Evolutionary conservation across 2,888 invertebrate genomes (phyloP).

Genomic region (Cheilosia vulpina): DNA sequence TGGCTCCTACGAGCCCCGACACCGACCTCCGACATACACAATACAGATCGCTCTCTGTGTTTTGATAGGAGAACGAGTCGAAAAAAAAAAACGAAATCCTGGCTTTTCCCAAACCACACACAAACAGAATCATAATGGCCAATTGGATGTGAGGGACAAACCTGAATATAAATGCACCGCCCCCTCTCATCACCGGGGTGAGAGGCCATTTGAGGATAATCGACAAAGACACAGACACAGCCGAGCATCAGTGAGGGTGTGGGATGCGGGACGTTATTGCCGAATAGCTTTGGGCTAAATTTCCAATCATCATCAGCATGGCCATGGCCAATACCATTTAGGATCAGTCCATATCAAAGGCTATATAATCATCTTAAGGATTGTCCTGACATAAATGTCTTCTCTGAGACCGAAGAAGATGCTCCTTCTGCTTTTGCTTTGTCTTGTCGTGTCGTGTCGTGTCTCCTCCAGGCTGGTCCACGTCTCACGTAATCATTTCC

Average conservation of each 20-base stretch:
- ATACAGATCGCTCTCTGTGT: slow-evolving; percentile 4
- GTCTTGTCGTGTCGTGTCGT: slow-evolving; percentile 18
- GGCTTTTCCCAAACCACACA: slow-evolving; percentile 55
- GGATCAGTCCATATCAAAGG: slow-evolving; percentile 66
- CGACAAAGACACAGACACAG: slow-evolving; percentile 10
- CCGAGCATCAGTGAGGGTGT: not conserved
- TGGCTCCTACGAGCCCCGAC: slow-evolving; percentile 48
- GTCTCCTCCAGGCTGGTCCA: slow-evolving; percentile 15
- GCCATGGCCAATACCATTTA: slow-evolving; percentile 54
- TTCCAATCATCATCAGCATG: slow-evolving; percentile 71
- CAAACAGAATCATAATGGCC: slow-evolving; percentile 63
- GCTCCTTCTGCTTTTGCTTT: slow-evolving; percentile 5
- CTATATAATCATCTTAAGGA: slow-evolving; percentile 63
- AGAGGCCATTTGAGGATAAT: slow-evolving; percentile 8
- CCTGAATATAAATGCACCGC: slow-evolving; percentile 59
- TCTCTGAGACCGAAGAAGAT: slow-evolving; percentile 32
- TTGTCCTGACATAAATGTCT: slow-evolving; percentile 44
- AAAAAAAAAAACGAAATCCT: slow-evolving; percentile 36
- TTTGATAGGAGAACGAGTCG: slow-evolving; percentile 12
- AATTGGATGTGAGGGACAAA: slow-evolving; percentile 60
- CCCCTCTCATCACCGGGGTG: slow-evolving; percentile 16
- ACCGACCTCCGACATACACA: slow-evolving; percentile 25
- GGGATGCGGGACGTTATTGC: slow-evolving; percentile 1
- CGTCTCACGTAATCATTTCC: slow-evolving; percentile 60
- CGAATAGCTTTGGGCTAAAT: slow-evolving; percentile 62